These are phyloP conservation scores for Lutjanus argentimaculatus DNA, from an alignment of 2,797 vertebrate species.

Conservation along the genomic window DNA sequence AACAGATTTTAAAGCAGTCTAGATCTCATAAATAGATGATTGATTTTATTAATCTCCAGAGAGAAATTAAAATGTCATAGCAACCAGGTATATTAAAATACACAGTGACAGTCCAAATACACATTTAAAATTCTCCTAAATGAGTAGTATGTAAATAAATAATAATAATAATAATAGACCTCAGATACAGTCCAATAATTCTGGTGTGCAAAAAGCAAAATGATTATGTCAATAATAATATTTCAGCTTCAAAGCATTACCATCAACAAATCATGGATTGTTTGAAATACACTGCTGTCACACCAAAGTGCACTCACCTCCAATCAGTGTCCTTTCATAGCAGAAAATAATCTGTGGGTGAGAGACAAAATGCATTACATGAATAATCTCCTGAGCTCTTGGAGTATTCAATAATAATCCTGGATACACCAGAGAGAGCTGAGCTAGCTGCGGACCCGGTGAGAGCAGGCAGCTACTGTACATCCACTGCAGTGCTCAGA, in stretches of 20 bases:
- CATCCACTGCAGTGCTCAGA: conserved; percentile 45
- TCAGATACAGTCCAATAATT: too few species aligned
- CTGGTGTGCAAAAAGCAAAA: too few species aligned
- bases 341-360: conserved; percentile 54
- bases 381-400: conserved; percentile 6
- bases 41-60: too few species aligned
- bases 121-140: too few species aligned
- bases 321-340: conserved; percentile 59
- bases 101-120: too few species aligned
- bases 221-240: too few species aligned
- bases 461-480: conserved; percentile 43
- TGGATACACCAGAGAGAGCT: conserved; percentile 23
- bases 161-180: too few species aligned
- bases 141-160: too few species aligned
- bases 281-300: background rate
- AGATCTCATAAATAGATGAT: background rate
- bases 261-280: background rate
- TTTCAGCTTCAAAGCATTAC: background rate
- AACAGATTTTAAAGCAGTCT: background rate
- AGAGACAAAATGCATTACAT: conserved; percentile 5
- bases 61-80: too few species aligned
- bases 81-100: too few species aligned
- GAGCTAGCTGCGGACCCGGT: conserved; percentile 9
- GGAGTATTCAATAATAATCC: background rate
- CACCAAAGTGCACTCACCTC: conserved; percentile 55